Evolutionary conservation across 1,140 invertebrate species (phyloP), one percentile per base, ranked within the genome.

Genomic region (Calycopis cecrops): DNA sequence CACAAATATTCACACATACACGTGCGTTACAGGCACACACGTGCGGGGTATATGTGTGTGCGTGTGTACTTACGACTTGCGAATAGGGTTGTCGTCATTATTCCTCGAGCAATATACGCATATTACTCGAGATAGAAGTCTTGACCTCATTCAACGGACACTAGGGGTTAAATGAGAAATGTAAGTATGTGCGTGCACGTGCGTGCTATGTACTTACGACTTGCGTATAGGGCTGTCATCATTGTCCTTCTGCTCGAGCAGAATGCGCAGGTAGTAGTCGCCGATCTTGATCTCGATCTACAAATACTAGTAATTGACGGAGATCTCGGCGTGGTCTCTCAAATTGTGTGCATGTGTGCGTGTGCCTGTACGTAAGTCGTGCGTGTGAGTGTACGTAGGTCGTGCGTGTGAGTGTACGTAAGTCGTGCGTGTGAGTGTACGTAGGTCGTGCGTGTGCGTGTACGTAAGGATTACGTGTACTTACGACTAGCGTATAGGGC

Each of bases 271-370:
- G 81, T 99, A 99, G 89, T 99, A 99, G 86, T 99, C 98, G 28
- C 98, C 98, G 75, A 99, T 99, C 89, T 96, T 97, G 35, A 99
- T 96, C 89, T 99, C 98, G 72, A 99, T 97, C 56, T 94, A 92
- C 38, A 99, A 89, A 77, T 97, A 98, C 68, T 93, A 91, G 89
- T 99, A 99, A 59, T 93, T 92, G 1, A 98, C 92, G 89, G 99
- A 97, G 80, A 99, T 98, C 88, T 99, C 99, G 49, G 94, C 91
- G 89, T 99, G 96, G 90, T 99, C n/a, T n/a, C n/a, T n/a, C n/a
- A n/a, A n/a, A n/a, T n/a, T n/a, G n/a, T n/a, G n/a, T n/a, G n/a
- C n/a, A n/a, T n/a, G n/a, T n/a, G n/a, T n/a, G n/a, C n/a, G n/a
- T n/a, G n/a, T n/a, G n/a, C n/a, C n/a, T n/a, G n/a, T n/a, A n/a